A percentile compares a stretch with the other conserved stretches of the same genome.
Conservation (phyloP, 2,797 vertebrate genomes). For the Pteropus rufus region DNA sequence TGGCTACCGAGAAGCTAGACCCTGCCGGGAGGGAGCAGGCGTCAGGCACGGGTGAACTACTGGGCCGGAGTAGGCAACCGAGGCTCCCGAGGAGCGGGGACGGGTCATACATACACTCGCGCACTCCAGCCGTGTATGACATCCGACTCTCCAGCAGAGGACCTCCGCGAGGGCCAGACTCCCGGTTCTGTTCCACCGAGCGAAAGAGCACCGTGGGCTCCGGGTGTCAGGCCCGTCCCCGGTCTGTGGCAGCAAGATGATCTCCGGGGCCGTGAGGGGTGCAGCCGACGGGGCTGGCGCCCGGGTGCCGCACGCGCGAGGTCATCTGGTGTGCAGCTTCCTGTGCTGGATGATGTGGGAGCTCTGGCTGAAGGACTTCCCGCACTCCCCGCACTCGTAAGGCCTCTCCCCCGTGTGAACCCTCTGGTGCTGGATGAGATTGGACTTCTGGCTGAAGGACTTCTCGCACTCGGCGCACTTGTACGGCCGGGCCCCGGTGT, state of each 20-base stretch:
- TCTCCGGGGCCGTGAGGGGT: no score
- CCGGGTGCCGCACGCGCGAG: background rate
- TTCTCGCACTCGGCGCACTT: conserved; percentile 24
- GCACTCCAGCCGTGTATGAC: rapidly evolving
- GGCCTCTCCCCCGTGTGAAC: background rate
- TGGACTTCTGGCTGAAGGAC: conserved; percentile 27
- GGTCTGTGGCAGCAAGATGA: no score
- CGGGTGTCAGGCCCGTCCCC: background rate
- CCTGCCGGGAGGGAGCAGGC: no score
- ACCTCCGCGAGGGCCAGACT: no score
- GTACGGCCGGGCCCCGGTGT: conserved; percentile 15
- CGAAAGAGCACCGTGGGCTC: background rate
- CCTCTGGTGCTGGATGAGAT: background rate
- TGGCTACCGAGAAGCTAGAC: no score
- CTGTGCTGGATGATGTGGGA: background rate
- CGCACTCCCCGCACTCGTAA: background rate
- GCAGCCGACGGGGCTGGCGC: background rate
- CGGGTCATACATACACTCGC: no score
- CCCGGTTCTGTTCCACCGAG: no score
- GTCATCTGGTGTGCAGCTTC: conserved; percentile 36
- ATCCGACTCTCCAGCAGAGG: no score
- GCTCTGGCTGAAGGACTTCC: conserved; percentile 31
- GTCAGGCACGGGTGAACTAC: no score
- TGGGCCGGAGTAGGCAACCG: no score
- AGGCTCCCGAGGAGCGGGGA: no score